These are phyloP conservation scores for Tetraodon nigroviridis DNA, from an alignment of 2,113 vertebrate species.

Conservation along the genomic window DNA sequence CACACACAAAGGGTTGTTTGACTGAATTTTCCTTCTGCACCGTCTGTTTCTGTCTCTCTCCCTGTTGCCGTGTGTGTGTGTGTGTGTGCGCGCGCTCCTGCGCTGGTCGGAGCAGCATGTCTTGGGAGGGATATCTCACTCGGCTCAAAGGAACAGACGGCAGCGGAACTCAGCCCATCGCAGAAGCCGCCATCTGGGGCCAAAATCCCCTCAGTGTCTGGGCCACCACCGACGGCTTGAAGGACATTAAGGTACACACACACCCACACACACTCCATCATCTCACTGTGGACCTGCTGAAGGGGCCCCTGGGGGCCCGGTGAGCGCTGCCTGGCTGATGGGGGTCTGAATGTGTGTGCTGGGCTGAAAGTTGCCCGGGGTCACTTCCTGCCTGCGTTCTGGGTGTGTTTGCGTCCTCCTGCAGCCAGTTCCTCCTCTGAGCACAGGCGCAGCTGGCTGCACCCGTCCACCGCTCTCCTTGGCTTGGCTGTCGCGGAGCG, in stretches of 20 bases:
- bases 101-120: conserved; percentile 10
- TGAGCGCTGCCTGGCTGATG: too few relatives aligned
- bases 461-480: too few relatives aligned
- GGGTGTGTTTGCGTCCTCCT: conserved; percentile 20
- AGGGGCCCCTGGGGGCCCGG: too few relatives aligned
- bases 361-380: background rate
- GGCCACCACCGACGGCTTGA: rapidly evolving
- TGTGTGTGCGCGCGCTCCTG: conserved; percentile 9
- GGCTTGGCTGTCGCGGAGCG: too few relatives aligned
- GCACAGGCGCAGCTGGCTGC: background rate
- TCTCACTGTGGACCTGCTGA: too few relatives aligned
- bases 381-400: background rate
- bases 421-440: conserved; percentile 19
- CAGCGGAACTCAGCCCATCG: rapidly evolving
- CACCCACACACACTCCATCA: conserved; percentile 13
- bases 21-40: background rate
- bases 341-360: too few relatives aligned
- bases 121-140: rapidly evolving
- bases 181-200: background rate
- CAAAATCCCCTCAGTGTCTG: background rate
- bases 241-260: background rate
- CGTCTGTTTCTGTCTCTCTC: background rate
- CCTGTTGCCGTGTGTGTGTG: background rate
- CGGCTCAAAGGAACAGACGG: background rate
- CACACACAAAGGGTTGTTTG: background rate